phyloP scores from a whole-genome alignment of 2,797 vertebrate species.

The Acipenser ruthenus region DNA sequence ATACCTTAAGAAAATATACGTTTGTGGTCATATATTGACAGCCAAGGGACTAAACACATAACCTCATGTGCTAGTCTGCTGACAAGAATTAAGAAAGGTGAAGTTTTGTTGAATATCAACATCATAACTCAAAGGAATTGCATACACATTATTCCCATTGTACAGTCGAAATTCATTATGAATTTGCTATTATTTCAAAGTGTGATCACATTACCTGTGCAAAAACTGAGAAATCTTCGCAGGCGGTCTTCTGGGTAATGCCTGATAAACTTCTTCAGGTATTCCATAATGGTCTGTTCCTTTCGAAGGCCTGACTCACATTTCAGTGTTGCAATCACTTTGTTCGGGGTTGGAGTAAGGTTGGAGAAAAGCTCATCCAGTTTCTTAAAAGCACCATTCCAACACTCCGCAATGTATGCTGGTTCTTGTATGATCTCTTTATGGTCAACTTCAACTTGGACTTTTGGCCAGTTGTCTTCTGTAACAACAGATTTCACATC shows the following conservation, averaged over 20 bases:
- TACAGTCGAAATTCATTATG: not conserved
- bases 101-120: not conserved
- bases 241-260: slow-evolving; percentile 7
- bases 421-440: slow-evolving; percentile 16
- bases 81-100: not conserved
- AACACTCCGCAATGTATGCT: slow-evolving; percentile 14
- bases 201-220: slow-evolving; percentile 11
- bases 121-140: not conserved
- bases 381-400: slow-evolving; percentile 12
- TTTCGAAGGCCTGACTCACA: slow-evolving; percentile 5
- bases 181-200: not conserved
- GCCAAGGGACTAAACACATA: no score
- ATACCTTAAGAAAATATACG: no score
- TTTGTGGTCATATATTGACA: no score
- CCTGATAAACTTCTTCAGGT: slow-evolving; percentile 15
- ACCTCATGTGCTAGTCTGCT: no score
- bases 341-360: slow-evolving; percentile 17
- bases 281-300: slow-evolving; percentile 14
- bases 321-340: slow-evolving; percentile 16
- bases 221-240: slow-evolving; percentile 13
- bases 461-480: not conserved
- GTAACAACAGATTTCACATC: not conserved
- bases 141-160: not conserved
- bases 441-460: not conserved
- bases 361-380: slow-evolving; percentile 17